These are phyloP conservation scores for Erythrolamprus reginae DNA, from an alignment of 2,113 vertebrate genomes.

Conservation along the genomic window DNA sequence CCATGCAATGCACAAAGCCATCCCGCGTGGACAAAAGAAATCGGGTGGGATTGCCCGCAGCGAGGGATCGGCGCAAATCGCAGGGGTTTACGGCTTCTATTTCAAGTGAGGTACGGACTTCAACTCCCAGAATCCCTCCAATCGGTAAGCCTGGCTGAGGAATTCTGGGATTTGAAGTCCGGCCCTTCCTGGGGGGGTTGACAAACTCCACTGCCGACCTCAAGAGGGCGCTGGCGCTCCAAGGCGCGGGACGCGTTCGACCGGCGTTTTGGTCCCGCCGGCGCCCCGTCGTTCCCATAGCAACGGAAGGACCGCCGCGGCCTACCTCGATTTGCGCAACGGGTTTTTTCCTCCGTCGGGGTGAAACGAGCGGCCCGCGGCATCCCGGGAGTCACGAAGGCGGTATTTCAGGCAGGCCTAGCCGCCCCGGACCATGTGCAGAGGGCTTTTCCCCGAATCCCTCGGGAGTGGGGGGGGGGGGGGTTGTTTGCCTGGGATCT, in stretches of 20 bases:
- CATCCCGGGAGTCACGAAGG: background rate
- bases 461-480: background rate
- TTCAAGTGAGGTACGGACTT: background rate
- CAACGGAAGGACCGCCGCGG: constrained; percentile 27
- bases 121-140: background rate
- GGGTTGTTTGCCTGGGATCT: background rate
- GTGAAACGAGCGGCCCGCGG: background rate
- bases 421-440: background rate
- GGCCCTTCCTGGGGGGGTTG: background rate
- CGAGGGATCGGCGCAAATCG: background rate
- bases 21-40: too few species aligned
- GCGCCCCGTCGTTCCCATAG: constrained; percentile 46
- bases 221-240: background rate
- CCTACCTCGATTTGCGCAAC: background rate
- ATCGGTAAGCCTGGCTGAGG: background rate
- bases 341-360: too few species aligned
- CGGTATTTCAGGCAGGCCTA: background rate
- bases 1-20: background rate
- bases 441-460: background rate
- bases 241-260: too few species aligned
- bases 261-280: constrained; percentile 1
- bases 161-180: background rate
- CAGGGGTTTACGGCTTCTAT: background rate
- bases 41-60: too few species aligned
- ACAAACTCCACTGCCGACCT: background rate